phyloP scores from a whole-genome alignment of 2,797 vertebrate genomes.

The Alfaro cultratus region DNA sequence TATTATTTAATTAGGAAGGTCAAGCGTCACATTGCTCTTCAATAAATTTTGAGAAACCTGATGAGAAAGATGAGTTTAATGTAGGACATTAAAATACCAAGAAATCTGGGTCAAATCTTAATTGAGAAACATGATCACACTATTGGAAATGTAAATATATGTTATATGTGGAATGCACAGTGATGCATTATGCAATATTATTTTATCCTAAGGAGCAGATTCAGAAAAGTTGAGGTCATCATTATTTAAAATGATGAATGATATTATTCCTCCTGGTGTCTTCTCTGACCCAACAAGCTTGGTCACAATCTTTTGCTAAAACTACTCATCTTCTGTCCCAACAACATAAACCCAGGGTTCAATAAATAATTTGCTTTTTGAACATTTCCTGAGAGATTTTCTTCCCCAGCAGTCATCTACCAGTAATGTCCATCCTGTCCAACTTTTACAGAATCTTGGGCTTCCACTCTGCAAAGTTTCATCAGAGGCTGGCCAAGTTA shows the following conservation, averaged over 20 bases:
- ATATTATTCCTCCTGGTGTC: neutral
- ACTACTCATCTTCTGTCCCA: neutral
- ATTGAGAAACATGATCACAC: conserved; percentile 15
- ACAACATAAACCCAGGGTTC: neutral
- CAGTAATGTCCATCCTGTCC: neutral
- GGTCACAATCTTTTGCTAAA: neutral
- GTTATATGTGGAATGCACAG: neutral
- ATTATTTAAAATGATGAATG: neutral
- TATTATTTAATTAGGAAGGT: conserved; percentile 34
- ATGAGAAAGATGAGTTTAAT: conserved; percentile 10
- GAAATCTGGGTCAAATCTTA: neutral
- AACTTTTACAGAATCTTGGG: conserved; percentile 13
- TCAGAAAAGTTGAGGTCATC: neutral
- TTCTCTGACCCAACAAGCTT: neutral
- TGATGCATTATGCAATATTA: neutral
- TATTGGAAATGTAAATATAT: neutral
- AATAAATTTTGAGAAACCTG: conserved; percentile 47
- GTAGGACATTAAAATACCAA: conserved; percentile 8
- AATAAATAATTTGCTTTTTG: neutral
- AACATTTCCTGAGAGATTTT: neutral
- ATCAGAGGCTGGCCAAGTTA: conserved; percentile 39
- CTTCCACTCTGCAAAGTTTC: conserved; percentile 25
- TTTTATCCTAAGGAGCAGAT: neutral
- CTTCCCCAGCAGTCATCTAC: conserved; percentile 5
- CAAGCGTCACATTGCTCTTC: neutral